Evolutionary conservation across 2,888 invertebrate genomes (phyloP), one percentile per base, ranked within the genome.

Genomic region (Elysia crispata): DNA sequence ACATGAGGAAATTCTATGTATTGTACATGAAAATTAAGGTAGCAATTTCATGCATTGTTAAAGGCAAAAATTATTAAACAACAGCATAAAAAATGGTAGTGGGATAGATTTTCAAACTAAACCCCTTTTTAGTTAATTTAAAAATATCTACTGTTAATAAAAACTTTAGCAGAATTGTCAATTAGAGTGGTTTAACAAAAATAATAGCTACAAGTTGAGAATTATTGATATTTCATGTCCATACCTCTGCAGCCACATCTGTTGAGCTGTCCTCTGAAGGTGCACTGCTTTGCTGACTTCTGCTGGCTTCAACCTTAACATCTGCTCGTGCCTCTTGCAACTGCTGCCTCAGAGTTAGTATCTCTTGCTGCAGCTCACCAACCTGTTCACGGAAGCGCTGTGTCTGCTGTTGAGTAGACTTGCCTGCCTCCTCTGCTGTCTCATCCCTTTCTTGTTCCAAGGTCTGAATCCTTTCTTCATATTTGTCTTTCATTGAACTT

Each of bases 401-500:
- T 41, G 41, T 41, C 70, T 82, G 76, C 73, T 81, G 80, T 18
- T 84, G 76, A 69, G 82, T 80, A 41, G 84, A 82, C 23, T 80
- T 79, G 74, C 84, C 82, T 41, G 82, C 83, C 54, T 80, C 85
- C 28, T 85, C 76, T 41, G 41, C 11, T 11, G 41, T 11, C 28
- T 76, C 70, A 20, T 89, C 87, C 72, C 82, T 82, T 81, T 89
- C 88, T 69, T 86, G 83, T 75, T 88, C 87, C 33, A 91, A 75
- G 76, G 90, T 90, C 30, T 83, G 75, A 41, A 91, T 88, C 18
- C 87, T 81, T n/a, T 87, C 87, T 81, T 91, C 91, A 82, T 90
- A 91, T 33, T 86, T 83, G 60, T 90, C 89, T 80, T 90, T 91
- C 91, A 91, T 89, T 8, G 85, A 77, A 0, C 85, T 82, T 1